A percentile compares a stretch with the other conserved stretches of the same genome.
Conservation (phyloP, 2,113 vertebrate genomes). For the Zapus hudsonius region DNA sequence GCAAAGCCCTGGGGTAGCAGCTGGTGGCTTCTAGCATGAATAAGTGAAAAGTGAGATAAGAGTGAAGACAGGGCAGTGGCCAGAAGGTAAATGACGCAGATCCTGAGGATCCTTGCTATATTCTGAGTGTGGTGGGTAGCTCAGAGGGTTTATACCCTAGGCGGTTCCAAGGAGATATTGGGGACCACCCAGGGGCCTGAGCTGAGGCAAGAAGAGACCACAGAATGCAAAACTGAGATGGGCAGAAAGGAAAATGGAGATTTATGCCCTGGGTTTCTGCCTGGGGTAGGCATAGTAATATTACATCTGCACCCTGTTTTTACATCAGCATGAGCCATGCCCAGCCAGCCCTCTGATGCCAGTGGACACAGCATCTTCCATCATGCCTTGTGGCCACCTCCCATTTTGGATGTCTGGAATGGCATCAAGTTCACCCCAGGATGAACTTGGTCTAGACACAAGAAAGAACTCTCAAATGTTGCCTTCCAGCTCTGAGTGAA, state of each 20-base stretch:
- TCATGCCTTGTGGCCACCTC: not conserved
- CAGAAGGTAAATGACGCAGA: not conserved
- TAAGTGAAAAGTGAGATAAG: not conserved
- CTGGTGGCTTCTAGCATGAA: not conserved
- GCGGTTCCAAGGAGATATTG: not conserved
- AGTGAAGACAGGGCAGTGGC: not conserved
- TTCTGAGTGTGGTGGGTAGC: not conserved
- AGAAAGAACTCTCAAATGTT: not conserved
- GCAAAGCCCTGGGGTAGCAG: not conserved
- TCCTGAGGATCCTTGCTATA: not conserved
- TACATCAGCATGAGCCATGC: not conserved
- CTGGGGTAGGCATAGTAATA: rapidly evolving
- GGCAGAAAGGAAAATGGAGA: not conserved
- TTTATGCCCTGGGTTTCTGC: not conserved
- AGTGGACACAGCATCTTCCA: rapidly evolving
- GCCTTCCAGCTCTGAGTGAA: too few species aligned
- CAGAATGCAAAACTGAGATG: not conserved
- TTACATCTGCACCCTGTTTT: rapidly evolving
- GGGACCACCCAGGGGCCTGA: not conserved
- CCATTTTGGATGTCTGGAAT: not conserved
- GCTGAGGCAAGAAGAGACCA: not conserved
- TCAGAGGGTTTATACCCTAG: not conserved
- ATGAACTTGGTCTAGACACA: not conserved
- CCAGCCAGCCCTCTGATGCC: not conserved
- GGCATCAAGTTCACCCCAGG: rapidly evolving